Evolutionary conservation across 1,140 invertebrate genomes (phyloP), one percentile per base, ranked within the genome.

Genomic region (Drosophila micromelanica): DNA sequence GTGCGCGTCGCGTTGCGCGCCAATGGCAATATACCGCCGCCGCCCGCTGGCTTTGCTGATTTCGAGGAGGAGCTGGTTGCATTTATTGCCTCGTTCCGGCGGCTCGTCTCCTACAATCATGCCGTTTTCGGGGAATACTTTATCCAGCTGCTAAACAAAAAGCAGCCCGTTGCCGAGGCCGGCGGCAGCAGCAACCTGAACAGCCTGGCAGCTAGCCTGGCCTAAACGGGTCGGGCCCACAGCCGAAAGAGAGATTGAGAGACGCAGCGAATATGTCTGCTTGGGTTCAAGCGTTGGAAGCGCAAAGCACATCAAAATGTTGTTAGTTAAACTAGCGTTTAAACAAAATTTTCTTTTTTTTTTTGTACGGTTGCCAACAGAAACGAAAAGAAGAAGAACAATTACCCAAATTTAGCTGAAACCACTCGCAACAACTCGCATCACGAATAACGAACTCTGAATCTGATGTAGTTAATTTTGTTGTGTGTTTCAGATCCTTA

Each of bases 51-150:
- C 1, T 92, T 90, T 43, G 63, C 13, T 5, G 90, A 91, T 15
- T 91, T 65, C 15, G 67, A 64, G 37, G 90, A 87, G 49, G 90
- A 91, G 54, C 62, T 92, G 45, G 76, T 90, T 51, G 78, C 76
- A 54, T 91, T 91, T 67, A 78, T 87, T 1, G 73, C 78, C 61
- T 85, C 86, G 9, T 81, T 92, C 12, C 82, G 89, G n/a, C 90
- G 91, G 1, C 60, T 92, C 1, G 84, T 91, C 11, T 69, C 73
- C 35, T 92, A 92, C 65, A 92, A 92, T 61, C 91, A 91, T 51
- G 89, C 90, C 13, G 91, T 92, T 2, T 92, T 91, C 51, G 90
- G 91, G 11, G 90, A 92, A 40, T 84, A 92, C 56, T 91, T 92
- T 8, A 52, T 78, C 9, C 43, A 78, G 40, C 52, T 91, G 17